Evolutionary conservation across 2,888 invertebrate species (phyloP).

Genomic region (Eilema griseolum): DNA sequence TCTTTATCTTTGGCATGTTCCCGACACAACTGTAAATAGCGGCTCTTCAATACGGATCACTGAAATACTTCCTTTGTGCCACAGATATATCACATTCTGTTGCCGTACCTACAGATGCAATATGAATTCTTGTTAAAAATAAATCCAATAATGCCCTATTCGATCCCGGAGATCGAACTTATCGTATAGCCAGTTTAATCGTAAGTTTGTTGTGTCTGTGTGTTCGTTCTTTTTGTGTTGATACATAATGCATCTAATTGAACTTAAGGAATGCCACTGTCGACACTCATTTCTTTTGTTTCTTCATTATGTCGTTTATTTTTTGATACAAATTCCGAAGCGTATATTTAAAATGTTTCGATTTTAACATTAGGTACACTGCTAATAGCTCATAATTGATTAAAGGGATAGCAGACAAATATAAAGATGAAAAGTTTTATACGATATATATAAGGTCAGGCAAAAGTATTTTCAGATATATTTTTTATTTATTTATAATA

Average conservation of each 20-base stretch:
- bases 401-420: too few species aligned
- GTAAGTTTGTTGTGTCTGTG: neutral
- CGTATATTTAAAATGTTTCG: neutral
- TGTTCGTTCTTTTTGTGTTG: neutral
- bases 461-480: too few species aligned
- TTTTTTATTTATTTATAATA: too few species aligned
- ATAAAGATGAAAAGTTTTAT: too few species aligned
- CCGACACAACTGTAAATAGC: neutral
- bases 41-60: neutral
- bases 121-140: neutral
- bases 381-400: too few species aligned
- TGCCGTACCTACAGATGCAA: neutral
- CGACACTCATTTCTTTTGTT: neutral
- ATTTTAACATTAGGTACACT: too few species aligned
- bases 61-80: neutral
- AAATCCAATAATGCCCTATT: neutral
- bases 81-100: neutral
- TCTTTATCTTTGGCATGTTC: neutral
- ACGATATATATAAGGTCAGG: too few species aligned
- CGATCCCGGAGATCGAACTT: neutral
- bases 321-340: neutral
- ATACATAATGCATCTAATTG: neutral
- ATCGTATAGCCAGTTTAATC: neutral
- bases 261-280: slow-evolving; percentile 12
- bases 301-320: neutral